Evolutionary conservation across 2,888 invertebrate species (phyloP), one percentile per base, ranked within the genome.

Genomic region (Hyppa rectilinea): DNA sequence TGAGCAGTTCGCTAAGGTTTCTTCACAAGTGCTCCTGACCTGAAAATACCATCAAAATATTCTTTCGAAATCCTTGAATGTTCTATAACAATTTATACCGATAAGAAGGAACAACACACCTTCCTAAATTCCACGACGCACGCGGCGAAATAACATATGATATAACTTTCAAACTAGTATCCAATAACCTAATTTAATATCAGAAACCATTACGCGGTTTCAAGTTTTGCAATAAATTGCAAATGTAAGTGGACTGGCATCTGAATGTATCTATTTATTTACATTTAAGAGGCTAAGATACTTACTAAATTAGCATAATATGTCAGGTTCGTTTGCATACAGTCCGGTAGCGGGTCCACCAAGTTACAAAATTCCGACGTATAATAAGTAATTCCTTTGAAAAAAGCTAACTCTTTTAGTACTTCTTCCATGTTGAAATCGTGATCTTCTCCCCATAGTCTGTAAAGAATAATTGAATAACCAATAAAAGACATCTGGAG

Each of bases 371-470:
- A 96, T 85, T 97, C 97, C 2, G 97, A 94, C 0, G 97, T 97
- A 79, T 97, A 97, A 88, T 97, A 97, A 0, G 97, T 97, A 20
- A 97, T 96, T 5, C 97, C 97, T 80, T 97, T 97, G 87, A 97
- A 98, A 90, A 96, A 98, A 0, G 97, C 96, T 55, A 97, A 91
- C 88, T 98, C 98, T 86, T 97, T 97, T 1, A 98, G 92, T 0
- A 97, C 97, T 90, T 98, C 98, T 87, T 98, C 97, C 87, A 97
- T 92, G 69, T 97, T 97, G 80, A 97, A 97, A 87, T 98, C 97
- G 76, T 97, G 97, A 1, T 97, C 96, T 74, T 93, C 92, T 4
- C 97, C 97, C 96, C 97, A 97, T 34, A 97, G 91, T 58, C 97
- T 97, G 84, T 10, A 89, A 85, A 72, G 5, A 58, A 63, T 45